Conservation (phyloP, 2,797 vertebrate species). For the Triplophysa bombifrons region DNA sequence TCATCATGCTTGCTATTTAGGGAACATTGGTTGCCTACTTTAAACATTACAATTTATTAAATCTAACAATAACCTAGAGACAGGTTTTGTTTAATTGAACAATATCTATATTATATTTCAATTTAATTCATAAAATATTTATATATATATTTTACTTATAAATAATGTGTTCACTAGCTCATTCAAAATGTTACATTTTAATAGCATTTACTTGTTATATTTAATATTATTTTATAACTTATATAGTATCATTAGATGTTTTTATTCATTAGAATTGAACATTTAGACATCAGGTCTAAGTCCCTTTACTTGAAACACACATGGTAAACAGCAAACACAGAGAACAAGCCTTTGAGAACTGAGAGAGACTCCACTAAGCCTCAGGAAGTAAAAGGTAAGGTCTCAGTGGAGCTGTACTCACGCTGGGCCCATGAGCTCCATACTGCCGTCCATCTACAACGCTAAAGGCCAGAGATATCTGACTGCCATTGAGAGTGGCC, state of each 20-base stretch:
- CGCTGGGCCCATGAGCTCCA: slow-evolving; percentile 86
- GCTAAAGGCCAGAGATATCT: slow-evolving; percentile 91
- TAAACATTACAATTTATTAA: no score
- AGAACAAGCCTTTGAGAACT: slow-evolving; percentile 58
- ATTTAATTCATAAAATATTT: background rate
- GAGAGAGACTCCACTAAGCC: slow-evolving; percentile 43
- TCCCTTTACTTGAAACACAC: background rate
- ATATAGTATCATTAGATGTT: no score
- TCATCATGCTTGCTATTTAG: background rate
- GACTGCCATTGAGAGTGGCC: slow-evolving; percentile 90
- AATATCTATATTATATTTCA: no score
- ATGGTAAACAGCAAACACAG: slow-evolving; percentile 35
- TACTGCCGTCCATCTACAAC: slow-evolving; percentile 88
- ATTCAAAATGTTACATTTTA: no score
- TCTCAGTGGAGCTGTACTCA: slow-evolving; percentile 82
- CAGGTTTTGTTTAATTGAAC: no score
- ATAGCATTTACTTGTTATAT: no score
- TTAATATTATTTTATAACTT: no score
- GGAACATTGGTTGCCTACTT: background rate
- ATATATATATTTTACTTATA: no score
- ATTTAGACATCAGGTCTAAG: no score
- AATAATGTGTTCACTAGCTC: no score
- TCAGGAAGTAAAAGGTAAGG: slow-evolving; percentile 7
- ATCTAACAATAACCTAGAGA: no score
- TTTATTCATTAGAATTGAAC: no score